A percentile compares a stretch with the other conserved stretches of the same genome.
Evolutionary conservation across 2,113 vertebrate species (phyloP).

Genomic region (Laterallus jamaicensis): DNA sequence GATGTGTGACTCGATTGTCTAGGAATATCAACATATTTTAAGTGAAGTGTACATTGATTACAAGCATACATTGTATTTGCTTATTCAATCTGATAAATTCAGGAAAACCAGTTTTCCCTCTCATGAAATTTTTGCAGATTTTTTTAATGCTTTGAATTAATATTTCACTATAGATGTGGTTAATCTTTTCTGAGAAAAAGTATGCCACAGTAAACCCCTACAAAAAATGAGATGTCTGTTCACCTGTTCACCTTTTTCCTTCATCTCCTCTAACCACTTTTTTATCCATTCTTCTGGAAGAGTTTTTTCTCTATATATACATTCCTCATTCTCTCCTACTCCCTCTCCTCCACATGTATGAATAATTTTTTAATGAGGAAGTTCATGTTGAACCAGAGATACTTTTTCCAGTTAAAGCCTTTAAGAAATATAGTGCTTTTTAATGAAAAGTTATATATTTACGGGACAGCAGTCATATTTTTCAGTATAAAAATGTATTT

Average conservation of each 20-base stretch:
- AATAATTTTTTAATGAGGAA: not conserved
- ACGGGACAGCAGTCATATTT: not conserved
- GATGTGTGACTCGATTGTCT: not conserved
- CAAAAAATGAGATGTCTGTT: not conserved
- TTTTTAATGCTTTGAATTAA: not conserved
- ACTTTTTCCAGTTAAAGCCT: not conserved
- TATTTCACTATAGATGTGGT: not conserved
- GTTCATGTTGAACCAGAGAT: not conserved
- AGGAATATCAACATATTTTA: not conserved
- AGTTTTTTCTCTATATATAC: not conserved
- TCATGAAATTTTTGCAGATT: not conserved
- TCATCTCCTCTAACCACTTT: not conserved
- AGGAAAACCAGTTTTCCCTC: not conserved
- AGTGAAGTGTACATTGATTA: not conserved
- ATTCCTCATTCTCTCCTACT: not conserved
- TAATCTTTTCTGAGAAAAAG: not conserved
- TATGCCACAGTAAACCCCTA: not conserved
- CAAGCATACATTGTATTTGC: not conserved
- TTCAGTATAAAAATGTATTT: not conserved
- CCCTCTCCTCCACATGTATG: not conserved
- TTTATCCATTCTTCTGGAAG: not conserved
- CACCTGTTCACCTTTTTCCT: not conserved
- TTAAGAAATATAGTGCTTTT: not conserved
- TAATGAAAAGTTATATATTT: not conserved
- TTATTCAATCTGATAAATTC: not conserved